Percentiles rank a stretch among this genome's conserved stretches.
These are phyloP conservation scores for Erythrolamprus reginae DNA, from an alignment of 2,113 vertebrate genomes.

Conservation along the genomic window DNA sequence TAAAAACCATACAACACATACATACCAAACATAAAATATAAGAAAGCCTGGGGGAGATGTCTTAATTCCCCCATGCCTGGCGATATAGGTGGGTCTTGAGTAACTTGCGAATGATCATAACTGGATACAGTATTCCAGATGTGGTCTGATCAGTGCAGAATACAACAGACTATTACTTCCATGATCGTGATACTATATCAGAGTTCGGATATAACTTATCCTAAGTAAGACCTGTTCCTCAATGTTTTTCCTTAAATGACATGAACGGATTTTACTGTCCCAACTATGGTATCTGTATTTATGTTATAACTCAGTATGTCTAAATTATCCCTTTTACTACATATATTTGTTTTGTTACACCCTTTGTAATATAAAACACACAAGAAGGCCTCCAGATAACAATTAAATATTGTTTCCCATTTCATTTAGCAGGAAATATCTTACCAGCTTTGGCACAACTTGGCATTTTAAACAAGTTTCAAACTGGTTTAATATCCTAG, in stretches of 20 bases:
- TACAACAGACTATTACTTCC: neutral
- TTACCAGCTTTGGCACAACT: neutral
- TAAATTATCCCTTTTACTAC: neutral
- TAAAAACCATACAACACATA: too few species aligned
- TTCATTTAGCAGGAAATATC: neutral
- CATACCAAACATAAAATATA: too few species aligned
- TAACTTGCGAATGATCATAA: too few species aligned
- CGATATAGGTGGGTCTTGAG: too few species aligned
- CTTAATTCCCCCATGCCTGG: too few species aligned
- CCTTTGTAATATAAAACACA: neutral
- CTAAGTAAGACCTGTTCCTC: neutral
- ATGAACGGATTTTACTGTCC: neutral
- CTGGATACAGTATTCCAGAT: neutral
- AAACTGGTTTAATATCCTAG: neutral
- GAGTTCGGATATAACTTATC: neutral
- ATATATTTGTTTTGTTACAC: neutral
- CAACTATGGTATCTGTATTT: neutral
- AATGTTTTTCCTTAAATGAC: neutral
- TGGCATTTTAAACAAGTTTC: neutral
- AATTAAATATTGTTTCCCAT: neutral
- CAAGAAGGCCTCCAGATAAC: neutral
- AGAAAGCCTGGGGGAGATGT: too few species aligned
- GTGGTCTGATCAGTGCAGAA: neutral
- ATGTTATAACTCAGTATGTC: neutral
- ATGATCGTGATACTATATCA: neutral